phyloP scores from a whole-genome alignment of 2,113 vertebrate species.

The Malurus cyaneus region DNA sequence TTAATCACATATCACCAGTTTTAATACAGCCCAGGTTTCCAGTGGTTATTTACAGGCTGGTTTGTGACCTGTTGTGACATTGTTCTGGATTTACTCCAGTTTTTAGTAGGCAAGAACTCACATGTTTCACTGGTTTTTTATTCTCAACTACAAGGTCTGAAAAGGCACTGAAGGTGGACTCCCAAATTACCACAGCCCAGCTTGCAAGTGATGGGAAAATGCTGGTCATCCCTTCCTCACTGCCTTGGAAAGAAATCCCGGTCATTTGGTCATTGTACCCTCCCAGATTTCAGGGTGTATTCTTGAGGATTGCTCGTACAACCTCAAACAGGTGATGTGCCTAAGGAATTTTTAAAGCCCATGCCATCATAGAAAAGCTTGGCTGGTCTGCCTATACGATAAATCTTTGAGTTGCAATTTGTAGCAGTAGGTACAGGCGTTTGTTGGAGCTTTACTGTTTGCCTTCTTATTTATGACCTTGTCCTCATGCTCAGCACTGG shows the following conservation, averaged over 20 bases:
- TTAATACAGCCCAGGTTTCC: neutral
- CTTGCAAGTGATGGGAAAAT: neutral
- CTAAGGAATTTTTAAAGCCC: neutral
- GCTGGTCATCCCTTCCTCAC: fast-evolving
- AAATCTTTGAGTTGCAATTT: neutral
- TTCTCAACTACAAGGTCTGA: neutral
- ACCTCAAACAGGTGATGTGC: neutral
- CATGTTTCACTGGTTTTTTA: neutral
- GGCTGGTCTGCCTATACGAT: neutral
- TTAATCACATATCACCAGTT: neutral
- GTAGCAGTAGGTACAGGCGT: neutral
- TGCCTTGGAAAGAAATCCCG: neutral
- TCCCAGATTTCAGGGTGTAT: neutral
- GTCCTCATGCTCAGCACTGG: neutral
- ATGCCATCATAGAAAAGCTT: neutral
- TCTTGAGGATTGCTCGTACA: neutral
- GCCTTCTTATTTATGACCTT: slow-evolving; percentile 5
- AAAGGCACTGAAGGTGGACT: neutral
- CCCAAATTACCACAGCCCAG: fast-evolving
- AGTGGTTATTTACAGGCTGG: neutral
- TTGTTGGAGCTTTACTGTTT: neutral
- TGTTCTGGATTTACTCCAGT: neutral
- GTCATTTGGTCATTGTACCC: neutral
- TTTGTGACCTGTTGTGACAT: neutral
- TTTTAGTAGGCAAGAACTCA: neutral